Base-by-base conservation (phyloP, 2,888 invertebrate species). In the Thereva nobilitata region DNA sequence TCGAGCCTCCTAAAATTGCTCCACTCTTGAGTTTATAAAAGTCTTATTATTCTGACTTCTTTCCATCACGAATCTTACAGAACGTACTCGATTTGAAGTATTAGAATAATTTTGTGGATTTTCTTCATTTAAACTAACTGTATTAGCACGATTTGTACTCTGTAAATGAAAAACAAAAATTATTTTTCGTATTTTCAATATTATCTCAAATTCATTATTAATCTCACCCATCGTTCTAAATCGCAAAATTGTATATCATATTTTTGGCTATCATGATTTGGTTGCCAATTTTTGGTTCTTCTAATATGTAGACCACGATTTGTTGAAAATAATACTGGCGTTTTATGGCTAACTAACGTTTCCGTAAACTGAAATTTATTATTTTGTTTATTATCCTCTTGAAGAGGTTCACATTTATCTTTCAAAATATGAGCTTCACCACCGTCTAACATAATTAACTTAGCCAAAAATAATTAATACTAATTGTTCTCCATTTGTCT, bases 211-310 rank as follows among this genome's bases (percentile, higher is more conserved):
- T 23, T 23, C 23, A 23, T 23, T 23, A 23, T 8, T 7, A 2
- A 8, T n/a, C 50, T 55, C 54, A 68, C 70, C 70, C 70, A 70
- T 65, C 67, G 10, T 37, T 70, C 70, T 61, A 70, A 55, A 64
- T 70, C 70, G 57, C 70, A 70, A 44, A 70, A 70, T 37, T 70
- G 63, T 9, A 70, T 67, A 35, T 59, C 49, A 47, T 68, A 70
- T 12, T 68, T 55, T 23, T 23, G 23, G 34, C 38, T 61, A 2
- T 56, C 53, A 40, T 35, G 12, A 4, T 45, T 38, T 37, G 65
- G 56, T 8, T 38, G 37, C 67, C 65, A 65, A 23, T 35, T 23
- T 35, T 59, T 59, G 0, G 54, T 52, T 23, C 45, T 70, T 9
- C 64, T 41, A 42, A 70, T 61, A 35, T 65, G 49, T n/a, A 70